Evolutionary conservation across 2,113 vertebrate species (phyloP).

Genomic region (Sterrhoptilus dennistouni): DNA sequence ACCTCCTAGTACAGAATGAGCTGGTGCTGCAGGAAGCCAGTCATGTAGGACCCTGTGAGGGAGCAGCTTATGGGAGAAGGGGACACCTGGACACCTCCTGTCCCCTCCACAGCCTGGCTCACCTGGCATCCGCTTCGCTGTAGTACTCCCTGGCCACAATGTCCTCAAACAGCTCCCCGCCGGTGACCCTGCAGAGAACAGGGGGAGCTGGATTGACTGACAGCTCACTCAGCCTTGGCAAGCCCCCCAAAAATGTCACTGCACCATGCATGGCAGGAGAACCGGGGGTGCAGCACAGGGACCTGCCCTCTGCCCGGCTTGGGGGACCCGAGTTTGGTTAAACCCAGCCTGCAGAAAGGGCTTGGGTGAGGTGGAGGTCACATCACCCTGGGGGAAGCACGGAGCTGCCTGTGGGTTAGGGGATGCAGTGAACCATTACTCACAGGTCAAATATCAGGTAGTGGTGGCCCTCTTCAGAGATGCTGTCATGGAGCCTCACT

Average conservation of each 20-base stretch:
- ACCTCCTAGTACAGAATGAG: background rate
- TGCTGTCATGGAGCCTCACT: slow-evolving; percentile 85
- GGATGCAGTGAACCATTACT: slow-evolving; percentile 56
- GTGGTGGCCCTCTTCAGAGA: slow-evolving; percentile 84
- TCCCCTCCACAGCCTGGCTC: background rate
- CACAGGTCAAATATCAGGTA: slow-evolving; percentile 86
- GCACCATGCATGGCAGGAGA: accelerated
- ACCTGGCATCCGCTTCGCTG: slow-evolving; percentile 84
- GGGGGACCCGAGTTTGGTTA: background rate
- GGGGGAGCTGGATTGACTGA: background rate
- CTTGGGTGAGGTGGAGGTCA: background rate
- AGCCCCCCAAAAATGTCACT: accelerated
- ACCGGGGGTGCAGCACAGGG: accelerated
- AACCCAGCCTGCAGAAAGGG: background rate
- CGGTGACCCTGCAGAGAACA: slow-evolving; percentile 72
- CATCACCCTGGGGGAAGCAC: accelerated
- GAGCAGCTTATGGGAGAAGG: background rate
- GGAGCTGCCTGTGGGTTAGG: background rate
- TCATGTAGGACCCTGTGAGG: background rate
- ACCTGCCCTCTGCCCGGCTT: background rate
- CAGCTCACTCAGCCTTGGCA: background rate
- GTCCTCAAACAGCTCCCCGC: slow-evolving; percentile 83
- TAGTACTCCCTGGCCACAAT: slow-evolving; percentile 85
- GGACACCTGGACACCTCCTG: background rate
- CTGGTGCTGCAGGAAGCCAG: background rate